phyloP scores from a whole-genome alignment of 2,113 vertebrate genomes.

The Grus americana region DNA sequence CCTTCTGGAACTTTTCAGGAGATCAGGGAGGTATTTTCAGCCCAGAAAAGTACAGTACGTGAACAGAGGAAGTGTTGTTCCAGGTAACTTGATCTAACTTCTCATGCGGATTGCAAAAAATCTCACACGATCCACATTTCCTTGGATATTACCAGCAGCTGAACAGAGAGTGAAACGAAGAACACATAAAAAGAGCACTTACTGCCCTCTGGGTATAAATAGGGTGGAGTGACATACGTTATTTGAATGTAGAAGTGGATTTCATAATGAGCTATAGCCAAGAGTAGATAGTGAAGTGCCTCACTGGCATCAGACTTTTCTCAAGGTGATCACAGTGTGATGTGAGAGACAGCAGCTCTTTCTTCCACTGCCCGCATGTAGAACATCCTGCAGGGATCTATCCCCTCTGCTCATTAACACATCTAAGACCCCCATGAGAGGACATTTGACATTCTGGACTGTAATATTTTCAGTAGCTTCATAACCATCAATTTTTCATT shows the following conservation, averaged over 20 bases:
- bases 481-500: not conserved
- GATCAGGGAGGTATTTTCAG: not conserved
- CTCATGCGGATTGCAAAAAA: not conserved
- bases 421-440: not conserved
- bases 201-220: not conserved
- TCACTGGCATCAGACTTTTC: not conserved
- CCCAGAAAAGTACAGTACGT: not conserved
- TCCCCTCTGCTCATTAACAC: not conserved
- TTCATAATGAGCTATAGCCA: not conserved
- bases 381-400: not conserved
- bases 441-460: not conserved
- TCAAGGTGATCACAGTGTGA: not conserved
- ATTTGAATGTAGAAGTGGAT: not conserved
- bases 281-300: not conserved
- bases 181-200: not conserved
- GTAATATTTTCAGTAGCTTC: not conserved
- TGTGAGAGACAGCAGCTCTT: not conserved
- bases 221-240: not conserved
- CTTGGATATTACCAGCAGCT: not conserved
- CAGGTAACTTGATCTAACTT: not conserved
- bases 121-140: not conserved
- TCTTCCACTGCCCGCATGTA: not conserved
- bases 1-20: not conserved
- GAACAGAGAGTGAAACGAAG: not conserved
- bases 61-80: not conserved